Conservation (phyloP, 2,888 invertebrate genomes). For the Drosophila anomalata region DNA sequence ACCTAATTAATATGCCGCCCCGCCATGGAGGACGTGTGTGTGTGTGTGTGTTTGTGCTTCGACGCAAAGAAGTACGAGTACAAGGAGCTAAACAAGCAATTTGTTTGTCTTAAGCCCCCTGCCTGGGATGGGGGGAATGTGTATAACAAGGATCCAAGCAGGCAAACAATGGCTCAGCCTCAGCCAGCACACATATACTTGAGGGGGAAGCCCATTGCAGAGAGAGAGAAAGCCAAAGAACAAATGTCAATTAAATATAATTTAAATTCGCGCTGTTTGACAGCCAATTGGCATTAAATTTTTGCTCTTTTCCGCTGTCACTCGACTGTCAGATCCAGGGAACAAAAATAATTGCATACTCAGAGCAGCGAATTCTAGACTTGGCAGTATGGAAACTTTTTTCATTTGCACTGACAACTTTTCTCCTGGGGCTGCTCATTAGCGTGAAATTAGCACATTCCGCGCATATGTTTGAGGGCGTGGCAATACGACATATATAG, state of each 20-base stretch:
- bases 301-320: constrained; percentile 31
- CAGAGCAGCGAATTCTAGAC: not conserved
- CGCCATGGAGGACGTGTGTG: not conserved
- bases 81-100: constrained; percentile 51
- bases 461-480: not conserved
- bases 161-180: constrained; percentile 23
- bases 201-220: not conserved
- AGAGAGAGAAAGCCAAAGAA: not conserved
- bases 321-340: constrained; percentile 16
- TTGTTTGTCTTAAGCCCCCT: constrained; percentile 57
- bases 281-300: constrained; percentile 65
- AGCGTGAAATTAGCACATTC: constrained; percentile 23
- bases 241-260: constrained; percentile 63
- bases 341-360: constrained; percentile 10
- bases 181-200: constrained; percentile 1
- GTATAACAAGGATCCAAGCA: constrained; percentile 3
- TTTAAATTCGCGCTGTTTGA: constrained; percentile 60
- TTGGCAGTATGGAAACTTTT: constrained; percentile 8
- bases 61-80: constrained; percentile 13
- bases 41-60: constrained; percentile 2
- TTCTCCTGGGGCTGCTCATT: constrained; percentile 18
- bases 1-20: constrained; percentile 53
- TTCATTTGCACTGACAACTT: constrained; percentile 15
- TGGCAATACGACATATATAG: not conserved
- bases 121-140: not conserved